Evolutionary conservation across 2,113 vertebrate genomes (phyloP).

Genomic region (Tringa solitaria): DNA sequence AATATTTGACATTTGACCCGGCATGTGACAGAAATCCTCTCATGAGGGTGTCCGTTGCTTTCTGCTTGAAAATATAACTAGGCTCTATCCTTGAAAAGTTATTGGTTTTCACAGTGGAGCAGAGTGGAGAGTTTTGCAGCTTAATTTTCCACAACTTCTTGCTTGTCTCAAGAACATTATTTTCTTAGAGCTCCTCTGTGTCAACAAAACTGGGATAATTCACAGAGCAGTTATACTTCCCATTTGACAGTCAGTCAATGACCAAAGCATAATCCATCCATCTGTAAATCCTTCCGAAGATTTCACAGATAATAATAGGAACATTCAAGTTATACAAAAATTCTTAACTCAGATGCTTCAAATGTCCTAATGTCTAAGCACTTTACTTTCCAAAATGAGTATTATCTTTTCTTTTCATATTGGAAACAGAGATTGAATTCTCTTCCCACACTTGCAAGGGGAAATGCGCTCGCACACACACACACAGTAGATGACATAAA

Average conservation of each 20-base stretch:
- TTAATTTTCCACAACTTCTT: background rate
- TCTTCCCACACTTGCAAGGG: background rate
- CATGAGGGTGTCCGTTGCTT: background rate
- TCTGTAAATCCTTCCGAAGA: background rate
- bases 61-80: background rate
- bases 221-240: background rate
- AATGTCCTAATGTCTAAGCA: background rate
- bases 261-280: background rate
- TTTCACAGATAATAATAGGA: background rate
- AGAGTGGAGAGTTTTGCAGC: background rate
- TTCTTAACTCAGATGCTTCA: background rate
- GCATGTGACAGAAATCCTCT: background rate
- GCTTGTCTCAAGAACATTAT: background rate
- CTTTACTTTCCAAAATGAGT: background rate
- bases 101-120: background rate
- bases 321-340: background rate
- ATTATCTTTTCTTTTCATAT: background rate
- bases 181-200: background rate
- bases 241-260: background rate
- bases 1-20: background rate
- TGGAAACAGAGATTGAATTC: background rate
- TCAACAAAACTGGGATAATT: background rate
- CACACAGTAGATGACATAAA: background rate
- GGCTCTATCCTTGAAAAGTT: background rate
- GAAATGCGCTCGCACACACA: background rate